Evolutionary conservation across 1,140 invertebrate genomes (phyloP), one percentile per base, ranked within the genome.

Genomic region (Coptotermes formosanus): DNA sequence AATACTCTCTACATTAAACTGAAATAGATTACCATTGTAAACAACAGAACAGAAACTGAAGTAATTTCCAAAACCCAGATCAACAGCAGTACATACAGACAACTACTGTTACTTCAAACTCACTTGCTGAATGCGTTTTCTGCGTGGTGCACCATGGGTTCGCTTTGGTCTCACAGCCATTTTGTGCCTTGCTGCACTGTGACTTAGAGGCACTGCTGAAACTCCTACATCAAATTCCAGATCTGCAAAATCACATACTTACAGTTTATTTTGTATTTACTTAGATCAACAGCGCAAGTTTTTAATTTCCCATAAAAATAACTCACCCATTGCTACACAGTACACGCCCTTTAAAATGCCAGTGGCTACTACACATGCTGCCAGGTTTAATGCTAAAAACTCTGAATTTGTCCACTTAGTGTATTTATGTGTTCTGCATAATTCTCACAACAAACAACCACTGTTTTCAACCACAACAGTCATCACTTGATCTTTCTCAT

Each of bases 111-210:
- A 16, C 3, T 55, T 55, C 52, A 19, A 12, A 55, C 52, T 84
- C 23, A 94, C 93, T 90, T 93, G 93, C 83, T 92, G 92, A 43
- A 92, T 91, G 88, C 93, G 92, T 89, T 93, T 92, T 86, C 94
- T 92, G 48, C 94, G 90, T 14, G 95, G 94, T 32, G 94, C 94
- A 43, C 94, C 95, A 89, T 95, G 94, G 38, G 94, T 96, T 88
- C 95, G 92, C 87, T 94, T 93, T n/a, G 95, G 95, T 52, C 94
- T 92, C 64, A 96, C 93, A 64, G 95, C 93, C 92, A 96, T 96
- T 90, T 95, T 95, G 91, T 96, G 95, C 86, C 92, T 93, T 59
- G 95, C 95, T 30, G 95, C 95, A n/a, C 94, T 94, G 89, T 96
- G 95, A 89, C 94, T 95, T 83, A 96, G 91, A 69, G 95, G 94